Base-by-base conservation (phyloP, 92 coral and sea anemone species). In the Parazoanthus swiftii region DNA sequence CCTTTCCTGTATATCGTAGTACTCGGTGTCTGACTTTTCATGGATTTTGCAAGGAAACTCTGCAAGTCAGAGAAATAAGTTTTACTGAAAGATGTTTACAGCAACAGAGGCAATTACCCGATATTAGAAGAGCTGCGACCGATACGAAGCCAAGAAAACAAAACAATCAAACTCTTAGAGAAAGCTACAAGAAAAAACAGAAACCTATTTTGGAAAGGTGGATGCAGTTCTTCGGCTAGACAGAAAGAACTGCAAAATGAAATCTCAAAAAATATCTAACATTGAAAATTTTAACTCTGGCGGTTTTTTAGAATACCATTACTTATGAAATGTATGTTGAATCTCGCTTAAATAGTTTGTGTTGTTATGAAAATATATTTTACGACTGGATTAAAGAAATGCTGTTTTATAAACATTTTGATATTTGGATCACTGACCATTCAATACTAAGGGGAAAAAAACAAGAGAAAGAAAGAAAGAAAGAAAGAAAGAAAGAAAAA, bases 201-300 rank as follows among this genome's bases (percentile, higher is more conserved):
- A 15, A n/a, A 70, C 86, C 67, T 20, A 67, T 67, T 23, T 15
- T 83, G 25, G 86, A 83, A 66, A 83, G 46, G 29, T 83, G 86
- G 86, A 14, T 83, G 77, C 77, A 83, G 76, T 83, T 83, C 8
- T 83, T 83, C 25, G 86, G 86, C 43, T 83, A 83, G 77, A 70
- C 85, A 82, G n/a, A 82, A 21, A 58, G 21, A 63, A 63, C 8
- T 18, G 25, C 8, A 6, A 63, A 21, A 63, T 63, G 25, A 3
- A 63, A 63, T 5, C 25, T 63, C 7, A 0, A 63, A 63, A 1
- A 21, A 63, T 3, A 23, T 63, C 8, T 21, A 63, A 63, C 21
- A 63, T 23, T 63, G 70, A 20, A 26, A 4, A 63, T 20, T 21
- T 21, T 63, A 63, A 18, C 70, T 63, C 26, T 63, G 25, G 21